These are phyloP conservation scores for Heliconius nattereri DNA, from an alignment of 1,140 invertebrate species.

Conservation along the genomic window DNA sequence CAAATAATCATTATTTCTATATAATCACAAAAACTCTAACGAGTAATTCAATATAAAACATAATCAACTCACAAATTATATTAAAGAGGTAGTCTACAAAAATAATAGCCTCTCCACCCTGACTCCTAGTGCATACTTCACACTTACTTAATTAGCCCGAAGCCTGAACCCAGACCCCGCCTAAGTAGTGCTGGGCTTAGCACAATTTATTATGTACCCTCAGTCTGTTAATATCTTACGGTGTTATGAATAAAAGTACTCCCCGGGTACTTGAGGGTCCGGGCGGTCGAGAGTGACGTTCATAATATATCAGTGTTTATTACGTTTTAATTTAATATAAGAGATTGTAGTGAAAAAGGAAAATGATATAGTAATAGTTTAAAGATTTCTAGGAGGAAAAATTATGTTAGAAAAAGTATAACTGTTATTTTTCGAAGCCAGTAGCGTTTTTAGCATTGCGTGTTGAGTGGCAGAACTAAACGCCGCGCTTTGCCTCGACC, in stretches of 20 bases:
- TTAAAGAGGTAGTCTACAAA: constrained; percentile 11
- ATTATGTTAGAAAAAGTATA: neutral
- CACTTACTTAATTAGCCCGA: constrained; percentile 43
- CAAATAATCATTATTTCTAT: neutral
- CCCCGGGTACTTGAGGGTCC: neutral
- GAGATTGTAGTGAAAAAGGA: no score
- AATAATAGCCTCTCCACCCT: constrained; percentile 20
- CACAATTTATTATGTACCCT: constrained; percentile 40
- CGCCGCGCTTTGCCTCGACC: no score
- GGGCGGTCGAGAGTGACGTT: neutral
- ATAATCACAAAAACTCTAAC: neutral
- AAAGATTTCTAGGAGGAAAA: neutral
- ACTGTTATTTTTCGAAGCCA: neutral
- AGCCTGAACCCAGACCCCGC: constrained; percentile 23
- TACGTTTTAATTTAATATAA: neutral
- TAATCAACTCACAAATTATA: neutral
- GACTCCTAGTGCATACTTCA: constrained; percentile 26
- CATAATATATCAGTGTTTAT: constrained; percentile 9
- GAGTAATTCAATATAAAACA: neutral
- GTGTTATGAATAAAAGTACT: constrained; percentile 10
- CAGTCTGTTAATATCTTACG: constrained; percentile 18
- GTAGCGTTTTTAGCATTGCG: no score
- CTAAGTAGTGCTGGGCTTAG: constrained; percentile 32
- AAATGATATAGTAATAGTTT: no score
- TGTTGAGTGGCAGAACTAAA: no score